A percentile compares a stretch with the other conserved stretches of the same genome.
Conservation (phyloP, 2,888 invertebrate species). For the Agrotis exclamationis region DNA sequence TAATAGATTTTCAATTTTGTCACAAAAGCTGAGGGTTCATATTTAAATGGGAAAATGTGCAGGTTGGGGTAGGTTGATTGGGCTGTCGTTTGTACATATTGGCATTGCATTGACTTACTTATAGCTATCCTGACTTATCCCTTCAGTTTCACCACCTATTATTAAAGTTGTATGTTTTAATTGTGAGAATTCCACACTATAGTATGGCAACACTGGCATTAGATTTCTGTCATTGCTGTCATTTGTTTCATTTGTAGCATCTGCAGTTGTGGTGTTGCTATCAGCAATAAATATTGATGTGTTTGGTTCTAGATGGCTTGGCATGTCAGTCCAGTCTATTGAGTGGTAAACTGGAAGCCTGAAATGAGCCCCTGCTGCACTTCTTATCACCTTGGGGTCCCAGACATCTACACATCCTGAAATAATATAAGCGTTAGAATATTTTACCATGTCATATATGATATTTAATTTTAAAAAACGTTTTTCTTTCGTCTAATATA, state of each 20-base stretch:
- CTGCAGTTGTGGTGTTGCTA: slow-evolving; percentile 85
- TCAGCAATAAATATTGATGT: slow-evolving; percentile 93
- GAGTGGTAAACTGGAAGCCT: slow-evolving; percentile 93
- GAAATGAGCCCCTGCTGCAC: slow-evolving; percentile 97
- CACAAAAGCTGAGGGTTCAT: too few relatives aligned
- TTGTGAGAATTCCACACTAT: slow-evolving; percentile 90
- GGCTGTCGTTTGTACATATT: not conserved
- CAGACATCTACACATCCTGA: slow-evolving; percentile 97
- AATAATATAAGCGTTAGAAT: slow-evolving; percentile 60
- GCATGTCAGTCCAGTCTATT: slow-evolving; percentile 92
- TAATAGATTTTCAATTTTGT: too few relatives aligned
- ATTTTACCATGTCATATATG: not conserved
- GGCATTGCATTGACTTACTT: slow-evolving; percentile 77
- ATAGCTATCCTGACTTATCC: slow-evolving; percentile 94
- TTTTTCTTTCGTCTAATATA: too few relatives aligned
- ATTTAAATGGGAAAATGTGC: too few relatives aligned
- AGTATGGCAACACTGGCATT: slow-evolving; percentile 92
- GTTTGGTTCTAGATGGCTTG: slow-evolving; percentile 83
- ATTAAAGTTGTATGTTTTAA: slow-evolving; percentile 92
- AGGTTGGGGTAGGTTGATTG: too few relatives aligned
- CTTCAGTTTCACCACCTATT: slow-evolving; percentile 97
- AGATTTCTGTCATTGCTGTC: slow-evolving; percentile 54
- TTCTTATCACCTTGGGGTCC: slow-evolving; percentile 96
- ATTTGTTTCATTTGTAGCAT: slow-evolving; percentile 60
- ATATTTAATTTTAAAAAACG: too few relatives aligned